Conservation (phyloP, 1,140 invertebrate species). For the Drosophila erecta region DNA sequence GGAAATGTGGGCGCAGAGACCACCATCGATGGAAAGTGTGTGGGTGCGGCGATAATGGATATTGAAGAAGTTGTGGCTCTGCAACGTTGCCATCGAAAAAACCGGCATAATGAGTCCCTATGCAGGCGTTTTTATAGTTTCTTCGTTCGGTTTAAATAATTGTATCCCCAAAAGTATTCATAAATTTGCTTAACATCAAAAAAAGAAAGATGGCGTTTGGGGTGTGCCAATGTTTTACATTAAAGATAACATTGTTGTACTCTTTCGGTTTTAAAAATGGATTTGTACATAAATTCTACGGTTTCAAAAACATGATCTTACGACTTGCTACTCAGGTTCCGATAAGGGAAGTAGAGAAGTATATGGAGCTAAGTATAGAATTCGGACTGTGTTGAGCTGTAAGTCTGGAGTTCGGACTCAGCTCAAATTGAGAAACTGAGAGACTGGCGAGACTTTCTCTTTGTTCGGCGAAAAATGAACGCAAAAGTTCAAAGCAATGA, state of each 20-base stretch:
- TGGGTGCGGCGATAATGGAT: slow-evolving; percentile 33
- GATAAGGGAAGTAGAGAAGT: neutral
- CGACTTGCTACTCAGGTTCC: no score
- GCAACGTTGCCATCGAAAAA: slow-evolving; percentile 5
- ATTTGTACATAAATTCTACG: no score
- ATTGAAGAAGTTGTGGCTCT: slow-evolving; percentile 11
- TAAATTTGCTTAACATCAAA: neutral
- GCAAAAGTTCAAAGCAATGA: slow-evolving; percentile 81
- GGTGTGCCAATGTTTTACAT: no score
- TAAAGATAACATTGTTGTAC: no score
- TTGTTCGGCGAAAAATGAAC: slow-evolving; percentile 69
- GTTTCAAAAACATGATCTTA: no score
- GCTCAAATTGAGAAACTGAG: slow-evolving; percentile 40
- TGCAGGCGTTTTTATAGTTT: neutral
- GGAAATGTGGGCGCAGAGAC: slow-evolving; percentile 32
- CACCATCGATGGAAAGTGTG: slow-evolving; percentile 17
- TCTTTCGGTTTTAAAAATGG: no score
- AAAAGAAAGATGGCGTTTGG: no score
- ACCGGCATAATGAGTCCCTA: slow-evolving; percentile 9
- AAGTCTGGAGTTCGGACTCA: slow-evolving; percentile 3
- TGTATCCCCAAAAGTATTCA: neutral
- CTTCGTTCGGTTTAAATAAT: neutral
- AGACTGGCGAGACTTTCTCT: slow-evolving; percentile 67
- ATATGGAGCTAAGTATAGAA: neutral
- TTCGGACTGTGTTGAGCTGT: slow-evolving; percentile 5